A percentile compares a stretch with the other conserved stretches of the same genome.
phyloP scores from a whole-genome alignment of 2,888 invertebrate genomes.

The Odontocerum albicorne region DNA sequence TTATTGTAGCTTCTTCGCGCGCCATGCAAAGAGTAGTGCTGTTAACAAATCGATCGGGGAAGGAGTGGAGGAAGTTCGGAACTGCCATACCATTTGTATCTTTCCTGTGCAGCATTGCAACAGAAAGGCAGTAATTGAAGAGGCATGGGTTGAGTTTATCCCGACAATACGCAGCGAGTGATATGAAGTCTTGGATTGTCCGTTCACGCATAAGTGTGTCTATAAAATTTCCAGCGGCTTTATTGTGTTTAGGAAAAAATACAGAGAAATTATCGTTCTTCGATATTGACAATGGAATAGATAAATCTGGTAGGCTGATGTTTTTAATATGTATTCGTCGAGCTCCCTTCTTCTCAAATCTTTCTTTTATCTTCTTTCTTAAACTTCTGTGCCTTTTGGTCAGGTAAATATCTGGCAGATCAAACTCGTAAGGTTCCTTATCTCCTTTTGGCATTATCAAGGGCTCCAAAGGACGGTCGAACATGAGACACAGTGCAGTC shows the following conservation, averaged over 20 bases:
- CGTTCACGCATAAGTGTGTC: slow-evolving; percentile 72
- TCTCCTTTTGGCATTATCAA: slow-evolving; percentile 3
- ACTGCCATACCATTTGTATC: slow-evolving; percentile 71
- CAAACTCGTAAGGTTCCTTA: slow-evolving; percentile 38
- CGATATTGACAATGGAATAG: slow-evolving; percentile 63
- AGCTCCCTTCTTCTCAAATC: slow-evolving; percentile 59
- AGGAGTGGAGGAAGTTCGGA: slow-evolving; percentile 74
- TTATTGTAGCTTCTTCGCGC: slow-evolving; percentile 68
- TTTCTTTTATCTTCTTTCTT: slow-evolving; percentile 40
- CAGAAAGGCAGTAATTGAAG: slow-evolving; percentile 75
- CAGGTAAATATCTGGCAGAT: neutral
- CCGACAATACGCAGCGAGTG: slow-evolving; percentile 66
- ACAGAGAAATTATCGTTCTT: slow-evolving; percentile 70
- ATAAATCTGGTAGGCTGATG: slow-evolving; percentile 64
- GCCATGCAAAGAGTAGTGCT: slow-evolving; percentile 69
- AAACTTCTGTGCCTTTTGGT: neutral
- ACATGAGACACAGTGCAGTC: neutral
- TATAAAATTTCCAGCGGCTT: slow-evolving; percentile 66
- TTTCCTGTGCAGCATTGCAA: slow-evolving; percentile 67
- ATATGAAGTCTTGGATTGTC: slow-evolving; percentile 68
- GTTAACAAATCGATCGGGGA: slow-evolving; percentile 83
- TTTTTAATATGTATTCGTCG: slow-evolving; percentile 58
- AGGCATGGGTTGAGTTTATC: slow-evolving; percentile 72
- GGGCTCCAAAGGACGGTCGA: neutral
- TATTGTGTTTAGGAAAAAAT: slow-evolving; percentile 68